These are phyloP conservation scores for Sepioteuthis lessoniana DNA, from an alignment of 2,888 invertebrate genomes.

Conservation along the genomic window DNA sequence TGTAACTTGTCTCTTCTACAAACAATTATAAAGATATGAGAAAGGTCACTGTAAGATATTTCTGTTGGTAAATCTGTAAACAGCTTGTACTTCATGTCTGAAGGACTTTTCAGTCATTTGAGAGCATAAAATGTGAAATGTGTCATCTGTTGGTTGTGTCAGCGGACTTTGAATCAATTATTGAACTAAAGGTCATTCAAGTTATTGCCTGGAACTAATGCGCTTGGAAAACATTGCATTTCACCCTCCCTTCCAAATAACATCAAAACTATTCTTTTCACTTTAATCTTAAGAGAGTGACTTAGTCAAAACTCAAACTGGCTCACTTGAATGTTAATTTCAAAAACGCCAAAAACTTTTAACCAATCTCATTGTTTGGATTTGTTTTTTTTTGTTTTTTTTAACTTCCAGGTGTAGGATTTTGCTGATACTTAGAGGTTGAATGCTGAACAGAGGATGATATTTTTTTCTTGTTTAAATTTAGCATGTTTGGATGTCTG, in stretches of 20 bases:
- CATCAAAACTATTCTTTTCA: slow-evolving; percentile 20
- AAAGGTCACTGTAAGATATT: neutral
- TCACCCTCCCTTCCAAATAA: neutral
- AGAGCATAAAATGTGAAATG: neutral
- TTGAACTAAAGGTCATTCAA: slow-evolving; percentile 33
- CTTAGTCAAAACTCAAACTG: neutral
- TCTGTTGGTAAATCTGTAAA: slow-evolving; percentile 20
- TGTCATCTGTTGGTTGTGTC: neutral
- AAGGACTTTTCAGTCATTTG: slow-evolving; percentile 18
- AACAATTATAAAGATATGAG: slow-evolving; percentile 33
- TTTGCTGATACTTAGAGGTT: neutral
- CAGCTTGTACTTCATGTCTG: slow-evolving; percentile 13
- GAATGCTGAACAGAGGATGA: neutral
- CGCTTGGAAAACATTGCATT: neutral
- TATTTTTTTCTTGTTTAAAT: no score
- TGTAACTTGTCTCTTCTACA: slow-evolving; percentile 21
- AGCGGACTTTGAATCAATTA: slow-evolving; percentile 3
- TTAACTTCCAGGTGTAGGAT: neutral
- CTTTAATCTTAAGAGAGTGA: neutral
- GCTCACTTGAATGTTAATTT: slow-evolving; percentile 4
- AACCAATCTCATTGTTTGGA: neutral
- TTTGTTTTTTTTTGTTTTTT: neutral
- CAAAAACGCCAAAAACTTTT: neutral
- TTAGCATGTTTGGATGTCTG: no score
- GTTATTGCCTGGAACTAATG: slow-evolving; percentile 33